These are phyloP conservation scores for Agrotis segetum DNA, from an alignment of 2,888 invertebrate genomes.

Conservation along the genomic window DNA sequence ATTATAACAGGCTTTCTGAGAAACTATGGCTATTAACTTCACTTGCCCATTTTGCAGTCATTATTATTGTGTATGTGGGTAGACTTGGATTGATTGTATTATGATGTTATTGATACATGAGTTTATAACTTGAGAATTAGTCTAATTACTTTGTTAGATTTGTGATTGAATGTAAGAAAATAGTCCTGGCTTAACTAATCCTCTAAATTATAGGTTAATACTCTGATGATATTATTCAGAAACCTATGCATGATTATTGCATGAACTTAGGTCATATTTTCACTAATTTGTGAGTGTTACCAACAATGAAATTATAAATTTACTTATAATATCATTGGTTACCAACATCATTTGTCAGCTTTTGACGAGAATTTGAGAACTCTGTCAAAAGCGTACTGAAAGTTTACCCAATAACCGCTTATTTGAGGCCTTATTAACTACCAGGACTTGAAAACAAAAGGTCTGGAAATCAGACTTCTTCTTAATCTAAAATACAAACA, in stretches of 20 bases:
- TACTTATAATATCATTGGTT: too few species aligned
- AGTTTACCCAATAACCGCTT: not conserved
- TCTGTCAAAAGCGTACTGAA: not conserved
- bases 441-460: not conserved
- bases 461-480: not conserved
- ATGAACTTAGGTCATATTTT: not conserved
- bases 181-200: too few species aligned
- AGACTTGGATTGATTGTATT: conserved; percentile 8
- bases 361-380: not conserved
- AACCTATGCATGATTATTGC: too few species aligned
- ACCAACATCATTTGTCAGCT: not conserved
- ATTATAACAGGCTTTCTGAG: conserved; percentile 10
- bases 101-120: not conserved
- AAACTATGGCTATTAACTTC: conserved; percentile 13
- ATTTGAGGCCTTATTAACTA: not conserved
- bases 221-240: too few species aligned
- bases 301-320: too few species aligned
- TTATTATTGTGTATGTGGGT: conserved; percentile 22
- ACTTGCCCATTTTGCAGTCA: conserved; percentile 5
- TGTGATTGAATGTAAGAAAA: too few species aligned
- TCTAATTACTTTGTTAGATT: too few species aligned
- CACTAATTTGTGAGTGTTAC: too few species aligned
- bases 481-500: not conserved
- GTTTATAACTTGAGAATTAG: not conserved
- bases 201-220: too few species aligned